phyloP scores from a whole-genome alignment of 2,888 invertebrate species.

The Linnaemya tessellans region DNA sequence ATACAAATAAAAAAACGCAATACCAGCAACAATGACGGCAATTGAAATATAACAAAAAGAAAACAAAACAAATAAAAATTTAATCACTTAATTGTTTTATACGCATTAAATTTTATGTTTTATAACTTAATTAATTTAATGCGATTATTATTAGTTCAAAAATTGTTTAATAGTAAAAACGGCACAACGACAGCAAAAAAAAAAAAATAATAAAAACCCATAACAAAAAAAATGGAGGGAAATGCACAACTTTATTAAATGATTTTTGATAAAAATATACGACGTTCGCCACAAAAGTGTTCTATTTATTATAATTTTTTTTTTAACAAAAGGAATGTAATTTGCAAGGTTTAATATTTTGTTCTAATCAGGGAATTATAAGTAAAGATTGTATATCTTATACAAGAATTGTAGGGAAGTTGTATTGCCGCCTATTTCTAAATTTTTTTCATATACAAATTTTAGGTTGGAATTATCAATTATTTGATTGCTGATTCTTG shows the following conservation, averaged over 20 bases:
- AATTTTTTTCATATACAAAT: no score
- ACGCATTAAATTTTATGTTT: slow-evolving; percentile 63
- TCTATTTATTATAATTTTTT: no score
- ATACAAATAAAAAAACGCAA: slow-evolving; percentile 14
- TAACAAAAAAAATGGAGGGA: neutral
- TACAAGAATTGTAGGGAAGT: no score
- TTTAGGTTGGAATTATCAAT: no score
- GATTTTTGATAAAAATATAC: neutral
- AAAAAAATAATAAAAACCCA: neutral
- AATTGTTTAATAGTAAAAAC: slow-evolving; percentile 53
- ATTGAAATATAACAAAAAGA: neutral
- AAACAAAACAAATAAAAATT: slow-evolving; percentile 27
- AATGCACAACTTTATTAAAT: neutral
- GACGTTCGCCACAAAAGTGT: no score
- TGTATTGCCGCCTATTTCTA: no score
- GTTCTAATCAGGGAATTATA: no score
- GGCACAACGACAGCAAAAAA: neutral
- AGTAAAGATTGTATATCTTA: no score
- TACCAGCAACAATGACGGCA: slow-evolving; percentile 37
- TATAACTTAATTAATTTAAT: slow-evolving; percentile 73
- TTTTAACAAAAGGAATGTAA: no score
- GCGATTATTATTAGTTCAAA: slow-evolving; percentile 67
- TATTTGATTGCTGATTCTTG: no score
- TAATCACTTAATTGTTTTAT: slow-evolving; percentile 72
- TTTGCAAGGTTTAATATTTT: no score